These are phyloP conservation scores for Piscicola geometra DNA, from an alignment of 2,888 invertebrate species.

Conservation along the genomic window DNA sequence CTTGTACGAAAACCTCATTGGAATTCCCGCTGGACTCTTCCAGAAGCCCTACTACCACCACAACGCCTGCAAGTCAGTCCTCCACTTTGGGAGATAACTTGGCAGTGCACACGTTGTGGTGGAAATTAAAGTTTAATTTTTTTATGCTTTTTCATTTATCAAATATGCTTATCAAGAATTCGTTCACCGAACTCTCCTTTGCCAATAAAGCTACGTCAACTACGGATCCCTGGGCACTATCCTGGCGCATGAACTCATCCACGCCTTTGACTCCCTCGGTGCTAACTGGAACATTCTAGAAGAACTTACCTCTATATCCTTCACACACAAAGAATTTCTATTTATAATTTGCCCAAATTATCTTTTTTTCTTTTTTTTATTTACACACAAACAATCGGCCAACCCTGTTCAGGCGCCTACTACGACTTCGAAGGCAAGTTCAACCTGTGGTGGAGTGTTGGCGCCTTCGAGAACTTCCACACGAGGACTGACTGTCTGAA, in stretches of 20 bases:
- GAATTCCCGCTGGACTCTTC: conserved; percentile 32
- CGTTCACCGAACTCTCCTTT: not conserved
- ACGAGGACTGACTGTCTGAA: conserved; percentile 27
- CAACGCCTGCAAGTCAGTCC: conserved; percentile 22
- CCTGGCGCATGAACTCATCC: conserved; percentile 40
- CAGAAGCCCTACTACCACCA: conserved; percentile 31
- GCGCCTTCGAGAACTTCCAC: conserved; percentile 16
- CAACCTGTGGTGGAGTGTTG: conserved; percentile 30
- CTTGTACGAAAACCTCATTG: conserved; percentile 32
- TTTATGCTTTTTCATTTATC: not conserved
- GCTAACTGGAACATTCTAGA: not conserved
- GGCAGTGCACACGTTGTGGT: no score
- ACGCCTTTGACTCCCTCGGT: conserved; percentile 38
- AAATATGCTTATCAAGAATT: not conserved
- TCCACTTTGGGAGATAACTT: not conserved
- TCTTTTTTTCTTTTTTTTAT: no score
- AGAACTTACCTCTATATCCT: no score
- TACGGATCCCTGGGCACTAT: conserved; percentile 40
- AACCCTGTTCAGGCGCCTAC: conserved; percentile 28
- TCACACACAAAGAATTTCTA: no score
- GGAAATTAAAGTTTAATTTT: not conserved
- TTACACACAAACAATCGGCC: no score
- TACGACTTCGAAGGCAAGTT: conserved; percentile 32
- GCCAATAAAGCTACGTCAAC: conserved; percentile 37
- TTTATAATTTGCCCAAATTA: no score